Percentiles rank a stretch among this genome's conserved stretches.
Conservation (phyloP, 2,888 invertebrate species). For the Caenorhabditis japonica region DNA sequence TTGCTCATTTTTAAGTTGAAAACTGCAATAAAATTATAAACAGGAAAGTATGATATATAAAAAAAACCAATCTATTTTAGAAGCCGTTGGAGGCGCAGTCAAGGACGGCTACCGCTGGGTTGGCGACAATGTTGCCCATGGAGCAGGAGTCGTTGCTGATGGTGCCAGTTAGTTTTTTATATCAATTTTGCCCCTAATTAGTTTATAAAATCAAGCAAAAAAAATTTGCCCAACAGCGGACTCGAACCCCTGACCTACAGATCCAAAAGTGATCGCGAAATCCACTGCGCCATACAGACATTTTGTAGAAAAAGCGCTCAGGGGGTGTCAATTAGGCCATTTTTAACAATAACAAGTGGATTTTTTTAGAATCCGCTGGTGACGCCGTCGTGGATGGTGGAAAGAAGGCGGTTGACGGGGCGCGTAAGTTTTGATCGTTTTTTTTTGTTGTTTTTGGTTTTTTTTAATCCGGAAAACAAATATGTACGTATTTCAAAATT, state of each 20-base stretch:
- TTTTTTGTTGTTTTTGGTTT: no score
- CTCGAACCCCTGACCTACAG: no score
- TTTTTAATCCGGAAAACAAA: no score
- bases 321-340: not conserved
- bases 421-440: no score
- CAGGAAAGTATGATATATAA: not conserved
- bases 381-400: not conserved
- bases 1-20: not conserved
- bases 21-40: not conserved
- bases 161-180: conserved; percentile 11
- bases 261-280: no score
- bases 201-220: no score
- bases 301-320: not conserved
- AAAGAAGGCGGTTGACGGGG: no score
- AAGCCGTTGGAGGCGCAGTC: conserved; percentile 21
- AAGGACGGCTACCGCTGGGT: conserved; percentile 32
- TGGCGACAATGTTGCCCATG: conserved; percentile 28
- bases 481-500: no score
- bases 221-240: no score
- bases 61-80: conserved; percentile 12
- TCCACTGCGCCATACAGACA: no score
- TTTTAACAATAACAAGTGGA: not conserved
- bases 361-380: not conserved
- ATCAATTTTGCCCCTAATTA: not conserved
- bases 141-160: conserved; percentile 34